Evolutionary conservation across 2,797 vertebrate species (phyloP).

Genomic region (Sebastes itinus): DNA sequence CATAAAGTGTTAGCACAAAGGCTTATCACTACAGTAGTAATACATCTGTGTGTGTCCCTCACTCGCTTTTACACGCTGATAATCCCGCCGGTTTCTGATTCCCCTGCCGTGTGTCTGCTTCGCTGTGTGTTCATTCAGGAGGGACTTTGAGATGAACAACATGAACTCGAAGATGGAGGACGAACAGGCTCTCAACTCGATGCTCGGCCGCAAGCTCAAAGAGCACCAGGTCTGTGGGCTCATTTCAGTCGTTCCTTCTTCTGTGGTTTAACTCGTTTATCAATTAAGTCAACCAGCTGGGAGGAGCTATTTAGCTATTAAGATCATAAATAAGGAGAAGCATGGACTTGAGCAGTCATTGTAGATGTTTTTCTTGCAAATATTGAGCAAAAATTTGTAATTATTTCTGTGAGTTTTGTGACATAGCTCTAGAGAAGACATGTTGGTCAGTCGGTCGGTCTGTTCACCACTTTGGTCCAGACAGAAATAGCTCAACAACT

Average conservation of each 20-base stretch:
- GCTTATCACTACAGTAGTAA: not conserved
- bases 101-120: not conserved
- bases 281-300: not conserved
- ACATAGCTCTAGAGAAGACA: not conserved
- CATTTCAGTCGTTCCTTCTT: not conserved
- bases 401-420: not conserved
- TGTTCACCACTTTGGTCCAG: not conserved
- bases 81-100: not conserved
- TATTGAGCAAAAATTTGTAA: not conserved
- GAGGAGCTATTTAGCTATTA: not conserved
- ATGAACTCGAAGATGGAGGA: constrained; percentile 82
- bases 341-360: too few species aligned
- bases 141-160: constrained; percentile 83
- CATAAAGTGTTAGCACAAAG: not conserved
- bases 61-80: not conserved
- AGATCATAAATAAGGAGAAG: not conserved
- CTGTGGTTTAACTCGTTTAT: not conserved
- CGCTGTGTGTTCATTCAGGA: constrained; percentile 59
- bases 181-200: constrained; percentile 81
- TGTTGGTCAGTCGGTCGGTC: not conserved
- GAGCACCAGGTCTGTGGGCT: constrained; percentile 78
- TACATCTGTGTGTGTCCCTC: not conserved
- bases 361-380: not conserved
- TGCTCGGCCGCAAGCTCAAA: constrained; percentile 82
- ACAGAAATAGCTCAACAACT: not conserved